phyloP scores from a whole-genome alignment of 2,797 vertebrate genomes.

The Echeneis naucrates region DNA sequence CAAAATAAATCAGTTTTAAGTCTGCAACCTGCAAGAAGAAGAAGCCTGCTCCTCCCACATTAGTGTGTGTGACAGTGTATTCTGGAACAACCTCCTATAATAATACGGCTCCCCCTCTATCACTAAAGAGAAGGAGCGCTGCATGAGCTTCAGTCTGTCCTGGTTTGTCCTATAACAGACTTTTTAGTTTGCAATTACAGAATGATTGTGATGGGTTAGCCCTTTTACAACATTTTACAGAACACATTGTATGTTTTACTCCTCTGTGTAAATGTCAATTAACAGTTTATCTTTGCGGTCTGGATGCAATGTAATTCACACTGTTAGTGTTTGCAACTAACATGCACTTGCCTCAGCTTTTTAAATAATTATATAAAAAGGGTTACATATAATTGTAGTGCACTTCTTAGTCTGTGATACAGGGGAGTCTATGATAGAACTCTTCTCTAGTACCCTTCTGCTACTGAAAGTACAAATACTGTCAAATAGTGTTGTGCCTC shows the following conservation, averaged over 20 bases:
- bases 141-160: constrained; percentile 17
- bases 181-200: constrained; percentile 20
- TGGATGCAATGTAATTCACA: not conserved
- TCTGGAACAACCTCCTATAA: constrained; percentile 43
- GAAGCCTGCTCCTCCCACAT: too few species aligned
- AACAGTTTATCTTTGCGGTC: not conserved
- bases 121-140: constrained; percentile 42
- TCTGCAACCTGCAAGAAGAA: too few species aligned
- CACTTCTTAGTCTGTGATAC: not conserved
- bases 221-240: constrained; percentile 24
- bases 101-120: constrained; percentile 43
- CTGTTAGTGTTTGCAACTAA: not conserved
- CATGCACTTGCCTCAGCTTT: not conserved
- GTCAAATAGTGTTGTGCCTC: not conserved
- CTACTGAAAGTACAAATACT: not conserved
- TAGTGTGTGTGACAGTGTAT: too few species aligned
- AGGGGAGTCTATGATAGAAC: not conserved
- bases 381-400: not conserved
- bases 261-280: not conserved
- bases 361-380: constrained; percentile 14
- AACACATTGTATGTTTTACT: not conserved
- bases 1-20: not conserved
- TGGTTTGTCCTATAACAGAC: constrained; percentile 9
- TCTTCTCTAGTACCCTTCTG: not conserved
- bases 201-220: constrained; percentile 9